These are phyloP conservation scores for Tineola bisselliella DNA, from an alignment of 2,888 invertebrate species.

Conservation along the genomic window DNA sequence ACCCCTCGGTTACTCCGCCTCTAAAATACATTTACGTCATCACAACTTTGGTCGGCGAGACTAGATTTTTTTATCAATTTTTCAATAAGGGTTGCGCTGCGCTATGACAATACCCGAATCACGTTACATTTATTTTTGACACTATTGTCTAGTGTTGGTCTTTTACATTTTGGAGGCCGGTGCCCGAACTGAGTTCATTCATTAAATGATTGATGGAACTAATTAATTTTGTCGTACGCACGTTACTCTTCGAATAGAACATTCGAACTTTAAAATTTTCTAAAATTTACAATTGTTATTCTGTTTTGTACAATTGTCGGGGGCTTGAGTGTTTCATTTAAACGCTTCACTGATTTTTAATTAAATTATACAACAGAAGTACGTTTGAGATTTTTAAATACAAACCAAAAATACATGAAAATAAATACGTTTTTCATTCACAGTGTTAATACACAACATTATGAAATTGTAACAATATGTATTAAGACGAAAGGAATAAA, in stretches of 20 bases:
- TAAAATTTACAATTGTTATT: conserved; percentile 20
- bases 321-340: background rate
- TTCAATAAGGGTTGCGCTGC: conserved; percentile 40
- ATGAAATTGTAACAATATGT: background rate
- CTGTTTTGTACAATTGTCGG: background rate
- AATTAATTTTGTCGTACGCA: conserved; percentile 60
- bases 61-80: conserved; percentile 23
- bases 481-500: background rate
- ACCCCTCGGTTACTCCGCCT: conserved; percentile 26
- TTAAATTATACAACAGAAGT: background rate
- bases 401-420: background rate
- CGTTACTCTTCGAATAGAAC: conserved; percentile 29
- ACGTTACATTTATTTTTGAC: conserved; percentile 50
- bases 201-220: conserved; percentile 61
- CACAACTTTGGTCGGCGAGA: conserved; percentile 18
- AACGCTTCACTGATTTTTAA: background rate
- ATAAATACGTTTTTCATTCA: background rate
- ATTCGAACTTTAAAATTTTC: conserved; percentile 46
- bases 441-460: background rate
- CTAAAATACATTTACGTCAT: conserved; percentile 35
- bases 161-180: conserved; percentile 52
- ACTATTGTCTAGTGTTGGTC: conserved; percentile 29
- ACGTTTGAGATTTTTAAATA: background rate
- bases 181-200: conserved; percentile 46
- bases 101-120: conserved; percentile 50